These are phyloP conservation scores for Psittacus erithacus DNA, from an alignment of 2,113 vertebrate genomes.

Conservation along the genomic window DNA sequence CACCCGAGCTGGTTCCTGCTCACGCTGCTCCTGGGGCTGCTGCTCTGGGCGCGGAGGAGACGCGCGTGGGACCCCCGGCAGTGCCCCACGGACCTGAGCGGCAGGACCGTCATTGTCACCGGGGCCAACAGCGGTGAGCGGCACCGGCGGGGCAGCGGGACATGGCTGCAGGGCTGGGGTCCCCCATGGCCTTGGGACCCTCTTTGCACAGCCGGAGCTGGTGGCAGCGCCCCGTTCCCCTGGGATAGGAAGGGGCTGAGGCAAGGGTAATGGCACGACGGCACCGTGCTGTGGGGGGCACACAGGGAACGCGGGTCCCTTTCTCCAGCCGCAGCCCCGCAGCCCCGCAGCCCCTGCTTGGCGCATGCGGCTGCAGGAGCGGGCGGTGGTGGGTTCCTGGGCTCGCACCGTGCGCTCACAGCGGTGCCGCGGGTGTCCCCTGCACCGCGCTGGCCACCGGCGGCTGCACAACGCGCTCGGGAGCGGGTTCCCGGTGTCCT, in stretches of 20 bases:
- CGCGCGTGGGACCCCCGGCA: constrained; percentile 71
- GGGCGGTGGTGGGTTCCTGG: rapidly evolving
- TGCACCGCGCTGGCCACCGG: rapidly evolving
- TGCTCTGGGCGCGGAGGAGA: constrained; percentile 55
- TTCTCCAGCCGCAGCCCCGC: not conserved
- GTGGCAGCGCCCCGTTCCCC: not conserved
- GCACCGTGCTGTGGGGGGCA: rapidly evolving
- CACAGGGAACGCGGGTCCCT: rapidly evolving
- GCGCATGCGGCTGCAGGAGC: not conserved
- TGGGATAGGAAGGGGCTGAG: not conserved
- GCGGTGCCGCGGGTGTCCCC: rapidly evolving
- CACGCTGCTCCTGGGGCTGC: constrained; percentile 49
- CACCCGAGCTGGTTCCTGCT: constrained; percentile 68
- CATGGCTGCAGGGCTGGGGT: not conserved
- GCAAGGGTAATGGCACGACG: rapidly evolving
- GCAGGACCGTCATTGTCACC: constrained; percentile 86
- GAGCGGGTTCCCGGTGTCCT: rapidly evolving
- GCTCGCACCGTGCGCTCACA: rapidly evolving
- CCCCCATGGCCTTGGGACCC: not conserved
- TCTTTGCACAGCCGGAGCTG: not conserved
- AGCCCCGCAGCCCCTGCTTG: not conserved
- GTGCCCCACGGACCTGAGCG: constrained; percentile 74
- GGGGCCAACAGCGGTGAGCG: constrained; percentile 85
- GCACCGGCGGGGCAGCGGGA: rapidly evolving
- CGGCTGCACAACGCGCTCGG: rapidly evolving